phyloP scores from a whole-genome alignment of 2,113 vertebrate species.

The Chitala chitala region DNA sequence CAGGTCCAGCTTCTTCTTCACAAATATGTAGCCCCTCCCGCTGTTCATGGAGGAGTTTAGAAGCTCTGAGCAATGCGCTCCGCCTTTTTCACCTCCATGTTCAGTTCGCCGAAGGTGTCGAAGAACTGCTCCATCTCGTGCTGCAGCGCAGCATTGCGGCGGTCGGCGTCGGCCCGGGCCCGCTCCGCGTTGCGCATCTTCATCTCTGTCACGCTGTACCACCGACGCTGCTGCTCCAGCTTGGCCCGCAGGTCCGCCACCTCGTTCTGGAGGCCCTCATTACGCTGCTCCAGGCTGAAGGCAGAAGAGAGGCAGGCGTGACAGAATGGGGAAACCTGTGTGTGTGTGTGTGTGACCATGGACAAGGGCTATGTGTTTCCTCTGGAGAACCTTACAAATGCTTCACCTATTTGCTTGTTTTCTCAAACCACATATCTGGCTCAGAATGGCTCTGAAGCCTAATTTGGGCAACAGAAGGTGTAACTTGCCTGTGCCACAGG shows the following conservation, averaged over 20 bases:
- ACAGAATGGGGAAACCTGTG: neutral
- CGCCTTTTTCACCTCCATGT: conserved; percentile 58
- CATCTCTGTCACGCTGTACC: conserved; percentile 56
- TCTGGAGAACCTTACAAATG: too few relatives aligned
- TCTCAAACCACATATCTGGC: too few relatives aligned
- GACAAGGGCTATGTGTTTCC: too few relatives aligned
- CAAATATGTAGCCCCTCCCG: neutral
- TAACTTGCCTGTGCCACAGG: too few relatives aligned
- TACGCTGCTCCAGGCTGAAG: conserved; percentile 63
- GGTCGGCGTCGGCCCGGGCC: conserved; percentile 56
- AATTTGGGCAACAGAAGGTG: too few relatives aligned
- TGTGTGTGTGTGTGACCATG: neutral
- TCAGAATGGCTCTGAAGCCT: too few relatives aligned
- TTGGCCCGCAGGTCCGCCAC: conserved; percentile 52
- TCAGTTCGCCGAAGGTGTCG: conserved; percentile 68
- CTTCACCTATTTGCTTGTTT: too few relatives aligned
- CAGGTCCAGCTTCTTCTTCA: too few relatives aligned
- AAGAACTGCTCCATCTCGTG: conserved; percentile 74
- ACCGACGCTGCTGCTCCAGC: conserved; percentile 62
- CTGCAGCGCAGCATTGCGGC: conserved; percentile 63
- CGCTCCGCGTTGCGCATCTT: conserved; percentile 61
- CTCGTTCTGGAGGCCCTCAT: conserved; percentile 58
- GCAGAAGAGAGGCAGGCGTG: neutral
- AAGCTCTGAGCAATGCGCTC: conserved; percentile 55
- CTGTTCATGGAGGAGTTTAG: conserved; percentile 27